These are phyloP conservation scores for Caradrina kadenii DNA, from an alignment of 2,888 invertebrate genomes.

Conservation along the genomic window DNA sequence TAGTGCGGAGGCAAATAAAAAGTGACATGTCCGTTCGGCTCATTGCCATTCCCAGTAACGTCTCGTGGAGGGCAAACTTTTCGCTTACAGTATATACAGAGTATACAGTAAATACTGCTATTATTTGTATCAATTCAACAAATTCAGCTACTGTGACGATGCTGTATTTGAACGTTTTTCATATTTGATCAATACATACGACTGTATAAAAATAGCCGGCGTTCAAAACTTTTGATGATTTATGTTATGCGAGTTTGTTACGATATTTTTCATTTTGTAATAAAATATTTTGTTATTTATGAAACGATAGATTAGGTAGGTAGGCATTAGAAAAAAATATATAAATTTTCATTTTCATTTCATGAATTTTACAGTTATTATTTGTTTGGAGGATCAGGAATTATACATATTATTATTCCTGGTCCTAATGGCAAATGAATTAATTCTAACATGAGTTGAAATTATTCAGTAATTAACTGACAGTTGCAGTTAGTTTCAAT, in stretches of 20 bases:
- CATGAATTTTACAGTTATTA: background rate
- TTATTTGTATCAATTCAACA: conserved; percentile 50
- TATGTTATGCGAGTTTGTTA: conserved; percentile 51
- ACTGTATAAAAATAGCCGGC: conserved; percentile 48
- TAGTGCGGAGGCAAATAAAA: conserved; percentile 70
- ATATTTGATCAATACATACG: conserved; percentile 52
- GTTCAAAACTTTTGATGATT: conserved; percentile 57
- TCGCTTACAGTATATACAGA: conserved; percentile 49
- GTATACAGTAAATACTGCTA: conserved; percentile 31
- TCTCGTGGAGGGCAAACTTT: conserved; percentile 54
- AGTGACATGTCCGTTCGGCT: conserved; percentile 71
- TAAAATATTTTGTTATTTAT: conserved; percentile 55
- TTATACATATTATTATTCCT: too few relatives aligned
- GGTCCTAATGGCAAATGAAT: background rate
- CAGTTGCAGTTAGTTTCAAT: conserved; percentile 9
- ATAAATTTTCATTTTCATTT: background rate
- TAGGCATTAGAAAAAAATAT: conserved; percentile 21
- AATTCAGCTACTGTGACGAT: conserved; percentile 40
- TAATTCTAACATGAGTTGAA: background rate
- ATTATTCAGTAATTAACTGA: conserved; percentile 16
- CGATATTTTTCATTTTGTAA: conserved; percentile 49
- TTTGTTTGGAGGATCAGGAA: too few relatives aligned
- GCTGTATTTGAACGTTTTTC: conserved; percentile 45
- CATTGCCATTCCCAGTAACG: conserved; percentile 62
- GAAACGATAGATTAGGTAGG: conserved; percentile 2